phyloP scores from a whole-genome alignment of 2,797 vertebrate species.

The Scolopax bukidnonensis region DNA sequence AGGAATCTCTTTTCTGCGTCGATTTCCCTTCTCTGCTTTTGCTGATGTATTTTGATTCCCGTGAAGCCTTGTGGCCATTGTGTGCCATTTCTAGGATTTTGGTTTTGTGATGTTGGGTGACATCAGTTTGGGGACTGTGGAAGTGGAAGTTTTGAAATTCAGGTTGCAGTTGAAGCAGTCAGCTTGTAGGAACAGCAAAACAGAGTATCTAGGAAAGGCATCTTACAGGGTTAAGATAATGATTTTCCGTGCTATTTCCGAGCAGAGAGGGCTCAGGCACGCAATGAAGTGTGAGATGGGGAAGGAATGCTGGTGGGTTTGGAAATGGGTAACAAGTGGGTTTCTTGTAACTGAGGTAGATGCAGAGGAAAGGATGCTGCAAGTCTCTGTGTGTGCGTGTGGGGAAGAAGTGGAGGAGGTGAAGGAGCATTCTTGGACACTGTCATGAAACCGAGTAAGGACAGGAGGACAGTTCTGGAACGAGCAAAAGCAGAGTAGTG shows the following conservation, averaged over 20 bases:
- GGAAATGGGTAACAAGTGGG: not conserved
- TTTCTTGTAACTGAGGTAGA: not conserved
- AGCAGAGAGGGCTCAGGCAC: not conserved
- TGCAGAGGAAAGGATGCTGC: not conserved
- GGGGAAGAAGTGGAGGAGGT: not conserved
- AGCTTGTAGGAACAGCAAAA: not conserved
- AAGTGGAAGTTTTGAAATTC: not conserved
- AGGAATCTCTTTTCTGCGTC: not conserved
- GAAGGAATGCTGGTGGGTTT: not conserved
- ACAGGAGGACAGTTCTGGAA: not conserved
- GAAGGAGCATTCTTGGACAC: not conserved
- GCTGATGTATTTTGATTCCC: not conserved
- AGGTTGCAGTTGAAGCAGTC: not conserved
- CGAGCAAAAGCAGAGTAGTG: not conserved
- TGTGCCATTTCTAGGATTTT: not conserved
- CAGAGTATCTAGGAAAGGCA: not conserved
- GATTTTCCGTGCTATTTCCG: not conserved
- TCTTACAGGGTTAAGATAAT: conserved; percentile 3
- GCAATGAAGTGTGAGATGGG: not conserved
- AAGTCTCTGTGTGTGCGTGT: not conserved
- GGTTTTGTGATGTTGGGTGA: not conserved
- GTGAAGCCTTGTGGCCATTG: not conserved
- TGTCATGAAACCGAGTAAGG: not conserved
- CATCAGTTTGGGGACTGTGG: not conserved
- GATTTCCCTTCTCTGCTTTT: not conserved